A percentile compares a stretch with the other conserved stretches of the same genome.
These are phyloP conservation scores for Brassicogethes aeneus DNA, from an alignment of 2,888 invertebrate genomes.

Conservation along the genomic window DNA sequence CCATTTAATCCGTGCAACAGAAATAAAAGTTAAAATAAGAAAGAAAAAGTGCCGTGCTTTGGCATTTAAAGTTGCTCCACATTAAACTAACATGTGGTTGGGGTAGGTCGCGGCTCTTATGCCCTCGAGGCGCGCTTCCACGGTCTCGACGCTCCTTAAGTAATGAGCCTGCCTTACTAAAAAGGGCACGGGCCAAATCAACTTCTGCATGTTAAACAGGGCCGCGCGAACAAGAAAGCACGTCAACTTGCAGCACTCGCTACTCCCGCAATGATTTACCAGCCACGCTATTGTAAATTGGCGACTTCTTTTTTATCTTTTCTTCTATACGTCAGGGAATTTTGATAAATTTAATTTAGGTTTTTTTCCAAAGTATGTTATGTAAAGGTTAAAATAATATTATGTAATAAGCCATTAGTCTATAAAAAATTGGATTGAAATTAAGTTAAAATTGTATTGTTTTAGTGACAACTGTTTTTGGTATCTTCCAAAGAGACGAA, in stretches of 20 bases:
- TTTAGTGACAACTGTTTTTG: too few relatives aligned
- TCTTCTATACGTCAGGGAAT: background rate
- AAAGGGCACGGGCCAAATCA: conserved; percentile 26
- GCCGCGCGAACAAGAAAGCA: conserved; percentile 2
- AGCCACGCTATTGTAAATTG: background rate
- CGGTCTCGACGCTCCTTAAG: conserved; percentile 33
- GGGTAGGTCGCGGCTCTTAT: conserved; percentile 29
- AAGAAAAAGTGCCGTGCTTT: conserved; percentile 5
- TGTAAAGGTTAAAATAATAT: too few relatives aligned
- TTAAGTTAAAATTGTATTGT: too few relatives aligned
- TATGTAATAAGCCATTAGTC: too few relatives aligned
- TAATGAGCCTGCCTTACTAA: conserved; percentile 33
- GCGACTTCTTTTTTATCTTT: background rate
- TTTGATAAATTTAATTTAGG: too few relatives aligned
- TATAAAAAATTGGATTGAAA: too few relatives aligned
- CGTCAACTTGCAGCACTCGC: background rate
- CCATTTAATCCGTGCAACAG: too few relatives aligned
- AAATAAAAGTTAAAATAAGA: too few relatives aligned
- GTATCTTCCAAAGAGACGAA: too few relatives aligned
- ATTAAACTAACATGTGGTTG: conserved; percentile 37
- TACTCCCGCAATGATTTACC: conserved; percentile 1
- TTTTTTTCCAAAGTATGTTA: too few relatives aligned
- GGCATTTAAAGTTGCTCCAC: conserved; percentile 29
- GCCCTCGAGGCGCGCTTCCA: conserved; percentile 29
- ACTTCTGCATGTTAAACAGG: conserved; percentile 27